These are phyloP conservation scores for Holacanthus passer DNA, from an alignment of 2,113 vertebrate species.

Conservation along the genomic window DNA sequence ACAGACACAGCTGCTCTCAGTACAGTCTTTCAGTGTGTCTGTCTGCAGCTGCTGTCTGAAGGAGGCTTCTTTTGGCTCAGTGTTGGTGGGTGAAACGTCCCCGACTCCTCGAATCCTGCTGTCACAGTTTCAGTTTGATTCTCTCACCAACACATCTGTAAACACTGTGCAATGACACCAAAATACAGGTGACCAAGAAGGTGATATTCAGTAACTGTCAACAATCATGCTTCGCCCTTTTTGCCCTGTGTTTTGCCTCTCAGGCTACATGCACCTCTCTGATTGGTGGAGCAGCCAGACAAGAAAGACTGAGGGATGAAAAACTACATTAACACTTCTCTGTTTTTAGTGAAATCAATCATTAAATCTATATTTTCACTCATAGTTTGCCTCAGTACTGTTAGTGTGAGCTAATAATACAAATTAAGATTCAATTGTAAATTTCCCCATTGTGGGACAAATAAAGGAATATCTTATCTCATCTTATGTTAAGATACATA, in stretches of 20 bases:
- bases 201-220: too few species aligned
- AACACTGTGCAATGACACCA: neutral
- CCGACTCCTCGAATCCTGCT: neutral
- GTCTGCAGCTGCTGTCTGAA: constrained; percentile 55
- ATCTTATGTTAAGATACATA: too few species aligned
- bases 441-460: too few species aligned
- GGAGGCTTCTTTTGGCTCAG: constrained; percentile 26
- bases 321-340: neutral
- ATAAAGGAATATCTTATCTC: too few species aligned
- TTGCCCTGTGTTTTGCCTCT: neutral
- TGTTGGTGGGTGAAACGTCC: neutral
- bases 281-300: neutral
- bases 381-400: too few species aligned
- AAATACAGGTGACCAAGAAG: neutral
- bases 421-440: too few species aligned
- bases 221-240: too few species aligned
- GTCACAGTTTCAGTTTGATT: neutral
- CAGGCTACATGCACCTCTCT: neutral
- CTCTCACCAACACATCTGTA: neutral
- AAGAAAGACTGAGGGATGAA: neutral
- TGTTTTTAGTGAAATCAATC: neutral
- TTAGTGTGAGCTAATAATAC: too few species aligned
- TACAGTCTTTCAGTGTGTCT: constrained; percentile 23
- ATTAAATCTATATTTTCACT: neutral
- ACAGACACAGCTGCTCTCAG: constrained; percentile 37